Base-by-base conservation (phyloP, 1,140 invertebrate species). In the Mesaphorura yosii region DNA sequence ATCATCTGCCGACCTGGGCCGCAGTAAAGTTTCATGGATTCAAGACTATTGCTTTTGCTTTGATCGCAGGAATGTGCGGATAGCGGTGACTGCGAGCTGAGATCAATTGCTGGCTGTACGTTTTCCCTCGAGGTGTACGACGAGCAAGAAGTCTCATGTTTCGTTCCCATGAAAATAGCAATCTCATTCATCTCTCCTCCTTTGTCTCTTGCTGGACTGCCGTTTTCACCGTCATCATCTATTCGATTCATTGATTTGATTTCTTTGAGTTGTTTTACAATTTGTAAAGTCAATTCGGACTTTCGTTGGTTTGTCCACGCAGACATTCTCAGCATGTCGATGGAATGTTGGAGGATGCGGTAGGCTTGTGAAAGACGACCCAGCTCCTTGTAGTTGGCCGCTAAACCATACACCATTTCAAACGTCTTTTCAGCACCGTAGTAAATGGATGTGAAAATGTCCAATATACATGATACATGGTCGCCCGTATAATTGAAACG, bases 251-350 rank as follows among this genome's bases (percentile, higher is more conserved):
- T n/a, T 2, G 37, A 14, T 34, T 59, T 46, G 29, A 60, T 54
- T 3, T 48, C 51, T 34, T 60, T 60, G 14, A 60, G 34, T n/a
- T 31, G 23, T 17, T 48, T 40, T 2, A 60, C 54, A 19, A 57
- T 27, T 12, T 37, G 40, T 4, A 60, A 39, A 4, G 58, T 60
- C 26, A 53, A 46, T n/a, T n/a, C 23, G 10, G 54, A 56, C 26
- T 60, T 60, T 7, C 5, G 15, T 0, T 29, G 23, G 25, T 60
- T 56, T 14, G 52, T 28, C 22, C 47, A 20, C 17, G 20, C 17
- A 7, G 29, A 27, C 26, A 46, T 40, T 14, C 56, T 17, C n/a
- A 58, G 39, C 14, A 58, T 29, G 28, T 48, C 27, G 12, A 53
- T 14, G 17, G 50, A 28, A 15, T 53, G 28, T 19, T 53, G 50